phyloP scores from a whole-genome alignment of 2,797 vertebrate species.

The Halcyon smyrnensis region DNA sequence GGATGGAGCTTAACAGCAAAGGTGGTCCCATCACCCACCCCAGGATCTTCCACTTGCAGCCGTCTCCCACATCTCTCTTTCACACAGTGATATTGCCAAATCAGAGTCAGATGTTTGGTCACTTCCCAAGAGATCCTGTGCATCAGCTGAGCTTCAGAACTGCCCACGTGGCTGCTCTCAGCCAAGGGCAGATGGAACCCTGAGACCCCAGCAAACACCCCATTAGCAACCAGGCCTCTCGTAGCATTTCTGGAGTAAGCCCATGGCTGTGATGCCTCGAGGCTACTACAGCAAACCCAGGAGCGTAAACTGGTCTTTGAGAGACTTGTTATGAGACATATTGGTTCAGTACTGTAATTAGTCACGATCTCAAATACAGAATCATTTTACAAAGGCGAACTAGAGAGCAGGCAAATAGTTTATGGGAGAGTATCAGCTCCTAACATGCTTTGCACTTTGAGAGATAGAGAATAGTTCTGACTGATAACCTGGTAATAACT shows the following conservation, averaged over 20 bases:
- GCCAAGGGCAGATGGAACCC: not conserved
- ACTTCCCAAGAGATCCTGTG: not conserved
- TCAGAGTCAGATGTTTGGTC: not conserved
- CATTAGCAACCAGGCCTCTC: fast-evolving
- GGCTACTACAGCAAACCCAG: not conserved
- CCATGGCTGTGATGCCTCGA: not conserved
- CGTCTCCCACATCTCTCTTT: not conserved
- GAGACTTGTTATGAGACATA: not conserved
- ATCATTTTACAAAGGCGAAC: not conserved
- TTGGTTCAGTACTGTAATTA: not conserved
- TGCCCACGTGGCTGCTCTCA: not conserved
- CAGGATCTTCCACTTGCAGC: not conserved
- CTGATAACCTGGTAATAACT: not conserved
- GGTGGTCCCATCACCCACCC: not conserved
- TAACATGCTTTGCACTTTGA: not conserved
- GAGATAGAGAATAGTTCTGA: not conserved
- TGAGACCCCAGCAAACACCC: not conserved
- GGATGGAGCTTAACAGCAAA: not conserved
- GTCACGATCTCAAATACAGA: not conserved
- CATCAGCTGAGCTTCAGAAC: not conserved
- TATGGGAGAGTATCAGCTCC: not conserved
- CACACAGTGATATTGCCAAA: not conserved
- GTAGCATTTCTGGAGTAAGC: not conserved
- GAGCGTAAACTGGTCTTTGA: not conserved
- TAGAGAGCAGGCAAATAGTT: not conserved